These are phyloP conservation scores for Leucoma salicis DNA, from an alignment of 2,888 invertebrate species.

Conservation along the genomic window DNA sequence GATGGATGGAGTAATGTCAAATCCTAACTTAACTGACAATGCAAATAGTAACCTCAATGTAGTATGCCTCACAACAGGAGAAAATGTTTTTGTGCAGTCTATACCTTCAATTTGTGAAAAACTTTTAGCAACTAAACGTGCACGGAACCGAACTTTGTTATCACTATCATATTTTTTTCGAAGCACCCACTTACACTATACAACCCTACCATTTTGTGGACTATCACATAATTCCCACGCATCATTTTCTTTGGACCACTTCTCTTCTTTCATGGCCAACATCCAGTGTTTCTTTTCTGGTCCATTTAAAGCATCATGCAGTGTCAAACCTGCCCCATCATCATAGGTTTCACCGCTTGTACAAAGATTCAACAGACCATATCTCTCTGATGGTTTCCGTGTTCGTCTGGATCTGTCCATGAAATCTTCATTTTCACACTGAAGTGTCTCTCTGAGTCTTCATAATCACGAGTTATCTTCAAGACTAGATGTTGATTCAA, in stretches of 20 bases:
- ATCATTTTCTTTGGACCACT: conserved; percentile 3
- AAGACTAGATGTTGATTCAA: no score
- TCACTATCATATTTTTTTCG: no score
- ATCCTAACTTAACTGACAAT: no score
- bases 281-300: conserved; percentile 9
- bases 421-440: no score
- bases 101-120: background rate
- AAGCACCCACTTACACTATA: conserved; percentile 7
- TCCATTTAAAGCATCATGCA: conserved; percentile 5
- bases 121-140: conserved; percentile 12
- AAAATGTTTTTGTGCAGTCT: conserved; percentile 3
- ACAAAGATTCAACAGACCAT: conserved; percentile 1
- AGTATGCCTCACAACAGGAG: conserved; percentile 9
- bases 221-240: conserved; percentile 1
- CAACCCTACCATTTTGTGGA: background rate
- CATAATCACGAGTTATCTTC: background rate
- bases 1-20: no score
- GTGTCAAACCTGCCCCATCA: conserved; percentile 1
- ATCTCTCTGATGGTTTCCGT: no score
- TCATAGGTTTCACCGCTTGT: background rate
- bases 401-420: no score
- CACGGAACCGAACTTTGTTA: conserved; percentile 3
- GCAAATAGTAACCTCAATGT: conserved; percentile 1
- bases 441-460: no score
- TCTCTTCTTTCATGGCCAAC: conserved; percentile 4